Evolutionary conservation across 2,888 invertebrate genomes (phyloP), one percentile per base, ranked within the genome.

Genomic region (Chorisops tibialis): DNA sequence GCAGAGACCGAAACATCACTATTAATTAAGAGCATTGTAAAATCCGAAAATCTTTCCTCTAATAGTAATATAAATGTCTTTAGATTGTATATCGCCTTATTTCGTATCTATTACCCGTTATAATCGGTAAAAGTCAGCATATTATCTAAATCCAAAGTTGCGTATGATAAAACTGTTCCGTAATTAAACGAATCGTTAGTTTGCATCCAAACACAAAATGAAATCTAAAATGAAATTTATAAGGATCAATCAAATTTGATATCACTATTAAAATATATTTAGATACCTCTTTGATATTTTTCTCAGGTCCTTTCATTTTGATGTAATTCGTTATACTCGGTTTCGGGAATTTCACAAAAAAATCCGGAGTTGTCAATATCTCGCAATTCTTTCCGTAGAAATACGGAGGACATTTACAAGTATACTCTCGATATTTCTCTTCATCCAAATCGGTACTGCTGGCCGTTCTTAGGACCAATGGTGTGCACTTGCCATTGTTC

Each of bases 111-210:
- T 62, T 65, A 70, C 69, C 87, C 87, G 69, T 83, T 84, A 73
- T 87, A 87, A 72, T 87, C 87, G 0, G 85, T 87, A 39, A 88
- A 70, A 1, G 87, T 86, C 65, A 88, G 81, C 1, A 84, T 81
- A 71, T 88, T 87, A 68, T 85, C 86, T 50, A 77, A 73, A 43
- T 75, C 70, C 45, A 72, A 70, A 0, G 84, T 86, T 7, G 87
- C 87, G 69, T 87, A 87, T 0, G 87, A 87, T 35, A 88, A 74
- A 5, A 86, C 79, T 1, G 87, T 87, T 11, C 87, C 88, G 69
- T 87, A 87, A 73, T 87, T 87, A 47, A 81, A 79, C 11, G 74
- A 80, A 69, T 87, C 87, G 21, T 74, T 71, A 1, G 85, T 83
- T 69, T 81, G 80, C 70, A 88, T 79, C 88, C 87, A 88, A 47